A percentile compares a stretch with the other conserved stretches of the same genome.
Conservation (phyloP, 2,888 invertebrate genomes). For the Drosophila picticornis region DNA sequence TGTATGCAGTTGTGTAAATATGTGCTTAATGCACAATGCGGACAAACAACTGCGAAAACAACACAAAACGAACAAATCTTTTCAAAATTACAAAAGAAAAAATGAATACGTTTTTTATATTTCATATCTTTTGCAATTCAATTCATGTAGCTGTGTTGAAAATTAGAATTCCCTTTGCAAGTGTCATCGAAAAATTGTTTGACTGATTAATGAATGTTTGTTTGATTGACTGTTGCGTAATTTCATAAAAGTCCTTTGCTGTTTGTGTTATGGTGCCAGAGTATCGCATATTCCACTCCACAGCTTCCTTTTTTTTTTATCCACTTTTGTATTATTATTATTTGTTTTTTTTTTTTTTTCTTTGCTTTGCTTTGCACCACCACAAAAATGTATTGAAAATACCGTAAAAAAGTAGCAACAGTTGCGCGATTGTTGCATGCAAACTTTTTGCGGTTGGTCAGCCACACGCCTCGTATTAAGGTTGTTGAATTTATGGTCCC, state of each 20-base stretch:
- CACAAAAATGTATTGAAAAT: slow-evolving; percentile 59
- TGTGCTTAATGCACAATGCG: not conserved
- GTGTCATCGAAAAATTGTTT: not conserved
- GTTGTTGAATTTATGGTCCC: slow-evolving; percentile 63
- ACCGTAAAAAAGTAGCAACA: slow-evolving; percentile 52
- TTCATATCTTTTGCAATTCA: not conserved
- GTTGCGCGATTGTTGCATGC: slow-evolving; percentile 69
- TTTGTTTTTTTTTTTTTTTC: not conserved
- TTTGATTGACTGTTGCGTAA: slow-evolving; percentile 5
- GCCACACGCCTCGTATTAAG: slow-evolving; percentile 57
- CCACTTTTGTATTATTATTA: not conserved
- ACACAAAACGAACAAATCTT: no score
- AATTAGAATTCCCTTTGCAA: not conserved
- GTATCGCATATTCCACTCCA: slow-evolving; percentile 5
- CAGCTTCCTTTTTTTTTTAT: not conserved
- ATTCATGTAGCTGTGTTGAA: not conserved
- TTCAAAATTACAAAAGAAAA: not conserved
- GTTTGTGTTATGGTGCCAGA: not conserved
- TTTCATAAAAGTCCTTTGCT: not conserved
- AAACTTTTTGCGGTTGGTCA: slow-evolving; percentile 61
- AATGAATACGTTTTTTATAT: not conserved
- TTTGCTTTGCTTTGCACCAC: slow-evolving; percentile 20
- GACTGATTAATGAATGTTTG: not conserved
- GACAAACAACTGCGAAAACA: not conserved
- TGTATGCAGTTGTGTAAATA: not conserved